A percentile compares a stretch with the other conserved stretches of the same genome.
These are phyloP conservation scores for Proctacanthus coquilletti DNA, from an alignment of 1,140 invertebrate genomes.

Conservation along the genomic window DNA sequence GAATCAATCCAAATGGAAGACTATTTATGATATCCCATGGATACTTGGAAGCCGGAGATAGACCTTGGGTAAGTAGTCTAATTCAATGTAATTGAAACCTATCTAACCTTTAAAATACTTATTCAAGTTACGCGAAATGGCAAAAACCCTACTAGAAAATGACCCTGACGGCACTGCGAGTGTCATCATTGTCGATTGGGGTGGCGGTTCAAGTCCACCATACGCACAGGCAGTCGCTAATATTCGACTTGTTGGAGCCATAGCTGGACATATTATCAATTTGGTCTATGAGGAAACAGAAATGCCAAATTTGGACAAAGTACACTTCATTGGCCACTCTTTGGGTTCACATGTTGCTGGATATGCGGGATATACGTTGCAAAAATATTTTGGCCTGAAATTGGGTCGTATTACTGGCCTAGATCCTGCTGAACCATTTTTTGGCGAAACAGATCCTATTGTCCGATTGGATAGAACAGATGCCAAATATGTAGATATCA, in stretches of 20 bases:
- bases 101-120: constrained; percentile 1
- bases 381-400: constrained; percentile 43
- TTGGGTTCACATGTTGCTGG: constrained; percentile 74
- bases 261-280: constrained; percentile 56
- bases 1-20: constrained; percentile 41
- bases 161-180: constrained; percentile 50
- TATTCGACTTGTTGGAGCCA: constrained; percentile 68
- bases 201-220: constrained; percentile 64
- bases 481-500: constrained; percentile 70
- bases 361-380: constrained; percentile 60
- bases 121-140: constrained; percentile 38
- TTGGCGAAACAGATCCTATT: constrained; percentile 62
- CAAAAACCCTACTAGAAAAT: constrained; percentile 42
- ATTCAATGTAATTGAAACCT: neutral
- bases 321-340: constrained; percentile 83
- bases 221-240: constrained; percentile 85
- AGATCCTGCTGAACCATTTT: constrained; percentile 86
- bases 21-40: constrained; percentile 71
- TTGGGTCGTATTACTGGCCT: constrained; percentile 57
- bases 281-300: constrained; percentile 38
- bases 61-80: constrained; percentile 48
- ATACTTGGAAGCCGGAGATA: constrained; percentile 66
- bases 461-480: constrained; percentile 74
- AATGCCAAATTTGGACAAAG: constrained; percentile 38
- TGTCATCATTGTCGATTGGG: constrained; percentile 73